Percentiles rank a stretch among this genome's conserved stretches.
These are phyloP conservation scores for Leptobrachium leishanense DNA, from an alignment of 2,113 vertebrate genomes.

Conservation along the genomic window DNA sequence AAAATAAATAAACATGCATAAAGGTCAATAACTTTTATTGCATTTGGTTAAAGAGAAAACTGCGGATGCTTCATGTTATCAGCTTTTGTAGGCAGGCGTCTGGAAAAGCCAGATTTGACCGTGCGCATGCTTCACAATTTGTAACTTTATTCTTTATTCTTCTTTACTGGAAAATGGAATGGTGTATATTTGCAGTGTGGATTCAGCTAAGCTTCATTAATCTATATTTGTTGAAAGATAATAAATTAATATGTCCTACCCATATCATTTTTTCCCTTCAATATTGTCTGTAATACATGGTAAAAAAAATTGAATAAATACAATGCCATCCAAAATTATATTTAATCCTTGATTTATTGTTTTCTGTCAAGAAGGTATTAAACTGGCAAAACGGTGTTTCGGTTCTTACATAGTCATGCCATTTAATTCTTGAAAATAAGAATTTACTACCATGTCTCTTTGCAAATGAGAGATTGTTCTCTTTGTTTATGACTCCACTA, in stretches of 20 bases:
- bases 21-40: too few relatives aligned
- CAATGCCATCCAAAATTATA: background rate
- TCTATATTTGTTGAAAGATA: background rate
- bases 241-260: background rate
- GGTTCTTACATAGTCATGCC: background rate
- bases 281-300: background rate
- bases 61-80: too few relatives aligned
- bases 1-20: too few relatives aligned
- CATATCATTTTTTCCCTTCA: background rate
- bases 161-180: too few relatives aligned
- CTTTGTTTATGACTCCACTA: background rate
- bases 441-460: background rate
- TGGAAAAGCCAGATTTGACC: too few relatives aligned
- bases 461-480: background rate
- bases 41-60: too few relatives aligned
- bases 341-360: background rate
- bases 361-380: background rate
- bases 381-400: background rate
- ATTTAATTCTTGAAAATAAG: background rate
- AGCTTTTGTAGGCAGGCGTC: too few relatives aligned
- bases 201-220: background rate
- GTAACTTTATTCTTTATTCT: too few relatives aligned
- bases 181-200: too few relatives aligned
- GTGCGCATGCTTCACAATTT: too few relatives aligned
- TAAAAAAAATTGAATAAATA: background rate